These are phyloP conservation scores for Tetheella fluctuosa DNA, from an alignment of 2,888 invertebrate species.

Conservation along the genomic window DNA sequence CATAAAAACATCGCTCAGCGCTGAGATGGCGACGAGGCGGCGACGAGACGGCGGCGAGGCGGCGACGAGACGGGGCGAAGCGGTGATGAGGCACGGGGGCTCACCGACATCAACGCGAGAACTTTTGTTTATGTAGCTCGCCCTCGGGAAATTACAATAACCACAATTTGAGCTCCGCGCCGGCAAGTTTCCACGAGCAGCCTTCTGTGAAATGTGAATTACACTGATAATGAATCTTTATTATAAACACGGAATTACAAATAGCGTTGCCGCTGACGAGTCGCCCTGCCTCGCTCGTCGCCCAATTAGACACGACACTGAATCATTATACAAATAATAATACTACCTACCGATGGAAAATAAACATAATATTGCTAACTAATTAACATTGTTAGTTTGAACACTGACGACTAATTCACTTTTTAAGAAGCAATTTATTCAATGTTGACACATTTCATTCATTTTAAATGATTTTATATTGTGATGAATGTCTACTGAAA, in stretches of 20 bases:
- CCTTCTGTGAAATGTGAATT: not conserved
- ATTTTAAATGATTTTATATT: too few species aligned
- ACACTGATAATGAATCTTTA: constrained; percentile 6
- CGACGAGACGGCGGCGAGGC: not conserved
- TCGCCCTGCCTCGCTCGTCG: not conserved
- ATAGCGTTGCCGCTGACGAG: not conserved
- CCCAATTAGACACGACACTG: not conserved
- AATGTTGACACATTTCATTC: too few species aligned
- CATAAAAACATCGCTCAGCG: not conserved
- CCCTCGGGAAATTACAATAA: constrained; percentile 7
- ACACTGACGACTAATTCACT: not conserved
- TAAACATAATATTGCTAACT: too few species aligned
- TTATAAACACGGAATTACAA: constrained; percentile 3
- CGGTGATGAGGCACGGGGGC: not conserved
- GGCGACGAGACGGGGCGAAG: not conserved
- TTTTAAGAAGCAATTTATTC: not conserved
- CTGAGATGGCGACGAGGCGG: not conserved
- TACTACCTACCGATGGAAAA: not conserved
- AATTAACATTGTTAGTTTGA: too few species aligned
- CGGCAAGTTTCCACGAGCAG: not conserved
- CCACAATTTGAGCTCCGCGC: not conserved
- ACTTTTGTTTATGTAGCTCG: constrained; percentile 4
- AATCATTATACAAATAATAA: not conserved
- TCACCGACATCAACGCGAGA: not conserved
- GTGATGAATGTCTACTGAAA: too few species aligned